phyloP scores from a whole-genome alignment of 1,140 invertebrate species.

The Colletes gigas region DNA sequence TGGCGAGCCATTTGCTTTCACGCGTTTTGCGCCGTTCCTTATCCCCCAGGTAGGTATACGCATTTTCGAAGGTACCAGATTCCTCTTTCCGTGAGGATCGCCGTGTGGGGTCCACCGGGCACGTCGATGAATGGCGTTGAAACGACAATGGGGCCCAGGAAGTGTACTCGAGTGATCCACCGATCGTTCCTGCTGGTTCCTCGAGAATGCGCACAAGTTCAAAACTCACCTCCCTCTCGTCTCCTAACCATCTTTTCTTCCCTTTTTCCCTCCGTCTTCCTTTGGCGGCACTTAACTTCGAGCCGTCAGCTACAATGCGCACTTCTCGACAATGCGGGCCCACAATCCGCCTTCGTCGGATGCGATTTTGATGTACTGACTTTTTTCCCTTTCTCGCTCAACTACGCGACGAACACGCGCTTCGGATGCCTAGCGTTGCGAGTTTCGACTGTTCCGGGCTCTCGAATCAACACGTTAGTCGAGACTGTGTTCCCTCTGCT shows the following conservation, averaged over 20 bases:
- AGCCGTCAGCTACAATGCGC: constrained; percentile 61
- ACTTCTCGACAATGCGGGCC: constrained; percentile 57
- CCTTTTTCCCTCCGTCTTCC: constrained; percentile 32
- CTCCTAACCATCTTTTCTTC: constrained; percentile 32
- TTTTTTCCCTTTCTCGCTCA: constrained; percentile 42
- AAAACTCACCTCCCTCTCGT: constrained; percentile 43
- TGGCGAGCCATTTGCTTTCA: constrained; percentile 64
- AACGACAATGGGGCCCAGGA: constrained; percentile 75
- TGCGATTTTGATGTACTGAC: constrained; percentile 73
- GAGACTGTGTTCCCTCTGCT: too few relatives aligned
- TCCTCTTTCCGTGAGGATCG: constrained; percentile 60
- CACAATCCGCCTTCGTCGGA: constrained; percentile 56
- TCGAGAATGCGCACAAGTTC: constrained; percentile 58
- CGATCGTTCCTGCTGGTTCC: constrained; percentile 61
- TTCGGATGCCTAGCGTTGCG: background rate
- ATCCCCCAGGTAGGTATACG: constrained; percentile 59
- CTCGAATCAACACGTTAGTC: too few relatives aligned
- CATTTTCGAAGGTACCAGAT: constrained; percentile 36
- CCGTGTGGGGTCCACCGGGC: constrained; percentile 75
- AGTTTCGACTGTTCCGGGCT: too few relatives aligned
- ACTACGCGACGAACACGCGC: constrained; percentile 5
- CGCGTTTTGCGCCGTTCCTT: constrained; percentile 68
- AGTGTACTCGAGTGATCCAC: constrained; percentile 75
- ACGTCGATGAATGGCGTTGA: constrained; percentile 68
- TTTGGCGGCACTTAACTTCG: constrained; percentile 73